A percentile compares a stretch with the other conserved stretches of the same genome.
Conservation (phyloP, 2,113 vertebrate species). For the Bos indicus region DNA sequence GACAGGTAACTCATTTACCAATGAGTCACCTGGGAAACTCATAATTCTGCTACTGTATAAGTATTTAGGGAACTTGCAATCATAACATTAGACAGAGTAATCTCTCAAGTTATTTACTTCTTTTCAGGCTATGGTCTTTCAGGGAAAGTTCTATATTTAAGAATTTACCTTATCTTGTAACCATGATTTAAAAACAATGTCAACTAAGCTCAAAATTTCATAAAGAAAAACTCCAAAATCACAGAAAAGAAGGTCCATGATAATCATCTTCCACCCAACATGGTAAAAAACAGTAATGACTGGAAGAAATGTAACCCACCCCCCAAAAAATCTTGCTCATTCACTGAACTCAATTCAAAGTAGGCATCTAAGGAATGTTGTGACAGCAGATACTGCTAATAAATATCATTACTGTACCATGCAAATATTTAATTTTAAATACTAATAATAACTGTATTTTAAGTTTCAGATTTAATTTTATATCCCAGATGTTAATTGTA, state of each 20-base stretch:
- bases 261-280: neutral
- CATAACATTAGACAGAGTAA: neutral
- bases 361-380: neutral
- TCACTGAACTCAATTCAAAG: neutral
- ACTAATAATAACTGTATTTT: neutral
- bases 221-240: neutral
- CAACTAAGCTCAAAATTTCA: neutral
- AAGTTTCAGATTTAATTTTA: neutral
- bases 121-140: neutral
- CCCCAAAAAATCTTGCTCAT: neutral
- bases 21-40: neutral
- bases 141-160: neutral
- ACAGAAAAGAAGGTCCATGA: neutral
- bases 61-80: neutral
- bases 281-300: neutral
- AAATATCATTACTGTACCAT: neutral
- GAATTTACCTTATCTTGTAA: neutral
- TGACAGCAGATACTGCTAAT: neutral
- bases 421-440: neutral
- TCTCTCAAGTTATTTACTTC: neutral
- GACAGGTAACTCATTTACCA: neutral
- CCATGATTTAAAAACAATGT: slow-evolving; percentile 8
- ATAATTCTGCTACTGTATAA: neutral
- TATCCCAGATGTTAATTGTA: neutral
- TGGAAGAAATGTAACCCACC: neutral